Evolutionary conservation across 92 coral and sea anemone species (phyloP).

Genomic region (Epizoanthus rinbou): DNA sequence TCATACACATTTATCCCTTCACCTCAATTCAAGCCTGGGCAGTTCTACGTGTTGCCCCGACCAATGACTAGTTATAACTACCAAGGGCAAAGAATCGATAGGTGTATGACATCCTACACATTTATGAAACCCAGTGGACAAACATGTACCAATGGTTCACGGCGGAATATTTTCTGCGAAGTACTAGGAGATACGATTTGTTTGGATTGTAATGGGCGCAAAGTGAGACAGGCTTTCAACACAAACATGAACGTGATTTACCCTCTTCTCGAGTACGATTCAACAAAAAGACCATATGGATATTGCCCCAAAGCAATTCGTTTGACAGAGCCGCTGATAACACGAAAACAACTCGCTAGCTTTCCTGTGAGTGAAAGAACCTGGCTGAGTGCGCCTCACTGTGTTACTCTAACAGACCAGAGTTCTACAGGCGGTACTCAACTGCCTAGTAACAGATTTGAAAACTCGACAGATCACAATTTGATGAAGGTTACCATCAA

Average conservation of each 20-base stretch:
- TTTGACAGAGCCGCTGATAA: constrained; percentile 73
- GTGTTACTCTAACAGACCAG: background rate
- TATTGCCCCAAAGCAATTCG: constrained; percentile 77
- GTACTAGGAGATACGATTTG: constrained; percentile 67
- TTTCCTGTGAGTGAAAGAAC: constrained; percentile 1
- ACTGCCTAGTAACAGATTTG: background rate
- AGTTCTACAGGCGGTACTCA: no score
- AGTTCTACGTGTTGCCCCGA: constrained; percentile 51
- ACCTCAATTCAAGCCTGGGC: constrained; percentile 73
- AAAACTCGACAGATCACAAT: background rate
- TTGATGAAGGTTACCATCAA: background rate
- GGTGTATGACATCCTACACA: constrained; percentile 30
- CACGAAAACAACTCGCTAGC: background rate
- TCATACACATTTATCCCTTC: constrained; percentile 49
- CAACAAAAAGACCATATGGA: constrained; percentile 72
- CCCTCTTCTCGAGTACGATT: constrained; percentile 71
- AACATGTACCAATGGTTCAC: constrained; percentile 44
- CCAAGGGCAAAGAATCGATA: constrained; percentile 1
- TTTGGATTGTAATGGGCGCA: constrained; percentile 70
- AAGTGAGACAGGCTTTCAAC: constrained; percentile 56
- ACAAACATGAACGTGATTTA: constrained; percentile 51
- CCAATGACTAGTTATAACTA: constrained; percentile 41
- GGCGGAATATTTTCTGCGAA: constrained; percentile 71
- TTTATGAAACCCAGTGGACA: constrained; percentile 44
- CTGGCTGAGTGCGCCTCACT: constrained; percentile 15